Conservation (phyloP, 2,888 invertebrate species). For the Polylopha cassiicola region DNA sequence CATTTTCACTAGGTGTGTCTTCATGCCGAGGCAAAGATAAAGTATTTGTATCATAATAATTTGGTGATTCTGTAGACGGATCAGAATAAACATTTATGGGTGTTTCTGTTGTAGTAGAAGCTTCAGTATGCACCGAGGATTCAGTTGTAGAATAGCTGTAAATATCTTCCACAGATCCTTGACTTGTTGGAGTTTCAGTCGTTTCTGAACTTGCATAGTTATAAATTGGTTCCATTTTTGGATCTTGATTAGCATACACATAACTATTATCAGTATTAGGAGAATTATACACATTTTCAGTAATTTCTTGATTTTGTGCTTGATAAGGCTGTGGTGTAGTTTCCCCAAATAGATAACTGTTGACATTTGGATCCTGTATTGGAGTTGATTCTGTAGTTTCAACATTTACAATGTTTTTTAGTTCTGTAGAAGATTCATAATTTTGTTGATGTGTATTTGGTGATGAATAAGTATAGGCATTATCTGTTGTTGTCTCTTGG, state of each 20-base stretch:
- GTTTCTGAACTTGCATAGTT: slow-evolving; percentile 3
- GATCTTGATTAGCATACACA: slow-evolving; percentile 1
- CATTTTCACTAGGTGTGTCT: slow-evolving; percentile 28
- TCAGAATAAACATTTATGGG: slow-evolving; percentile 1
- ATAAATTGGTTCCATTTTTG: background rate
- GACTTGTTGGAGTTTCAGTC: background rate
- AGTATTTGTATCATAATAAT: slow-evolving; percentile 10
- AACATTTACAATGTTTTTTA: slow-evolving; percentile 1
- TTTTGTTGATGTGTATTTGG: slow-evolving; percentile 3
- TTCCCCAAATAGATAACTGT: no score
- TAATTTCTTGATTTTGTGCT: slow-evolving; percentile 2
- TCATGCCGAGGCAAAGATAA: slow-evolving; percentile 23
- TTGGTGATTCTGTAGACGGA: slow-evolving; percentile 7
- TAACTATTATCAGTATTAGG: slow-evolving; percentile 5
- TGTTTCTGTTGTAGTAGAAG: slow-evolving; percentile 5
- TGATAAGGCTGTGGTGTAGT: no score
- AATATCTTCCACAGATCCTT: background rate
- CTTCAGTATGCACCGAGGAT: no score
- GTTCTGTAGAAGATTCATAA: background rate
- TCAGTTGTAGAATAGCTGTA: slow-evolving; percentile 6
- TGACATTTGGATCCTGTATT: no score
- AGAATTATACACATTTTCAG: slow-evolving; percentile 1
- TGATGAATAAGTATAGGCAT: slow-evolving; percentile 9
- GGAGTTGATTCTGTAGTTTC: slow-evolving; percentile 10
- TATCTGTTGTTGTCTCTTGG: slow-evolving; percentile 3